Evolutionary conservation across 2,888 invertebrate species (phyloP).

Genomic region (Bombyx huttoni): DNA sequence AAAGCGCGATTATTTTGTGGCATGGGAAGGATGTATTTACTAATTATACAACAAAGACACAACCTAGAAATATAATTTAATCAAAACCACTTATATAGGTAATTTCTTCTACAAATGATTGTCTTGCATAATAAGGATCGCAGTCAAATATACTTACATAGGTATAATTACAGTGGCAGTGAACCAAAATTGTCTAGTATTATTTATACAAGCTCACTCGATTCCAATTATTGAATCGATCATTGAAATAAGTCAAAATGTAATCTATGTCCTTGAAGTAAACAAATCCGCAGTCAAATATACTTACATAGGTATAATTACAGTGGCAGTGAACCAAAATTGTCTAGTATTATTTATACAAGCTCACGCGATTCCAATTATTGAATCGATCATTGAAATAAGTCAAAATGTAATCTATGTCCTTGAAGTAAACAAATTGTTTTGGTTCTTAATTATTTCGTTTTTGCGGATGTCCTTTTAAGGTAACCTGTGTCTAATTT

Average conservation of each 20-base stretch:
- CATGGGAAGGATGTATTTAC: too few species aligned
- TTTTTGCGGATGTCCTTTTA: conserved; percentile 4
- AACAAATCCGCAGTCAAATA: background rate
- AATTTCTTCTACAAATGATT: background rate
- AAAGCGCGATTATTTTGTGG: too few species aligned
- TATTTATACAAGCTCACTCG: background rate
- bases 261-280: too few species aligned
- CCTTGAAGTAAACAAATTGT: background rate
- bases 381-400: too few species aligned
- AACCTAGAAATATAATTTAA: background rate
- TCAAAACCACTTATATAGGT: background rate
- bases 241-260: too few species aligned
- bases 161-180: background rate
- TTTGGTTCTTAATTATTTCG: background rate
- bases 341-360: background rate
- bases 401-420: too few species aligned
- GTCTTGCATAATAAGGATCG: background rate
- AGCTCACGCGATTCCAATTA: background rate
- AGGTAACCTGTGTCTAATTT: conserved; percentile 3
- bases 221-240: too few species aligned
- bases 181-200: background rate
- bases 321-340: background rate
- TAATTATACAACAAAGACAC: background rate
- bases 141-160: background rate
- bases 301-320: background rate